These are phyloP conservation scores for Maniola hyperantus DNA, from an alignment of 2,888 invertebrate genomes.

Conservation along the genomic window DNA sequence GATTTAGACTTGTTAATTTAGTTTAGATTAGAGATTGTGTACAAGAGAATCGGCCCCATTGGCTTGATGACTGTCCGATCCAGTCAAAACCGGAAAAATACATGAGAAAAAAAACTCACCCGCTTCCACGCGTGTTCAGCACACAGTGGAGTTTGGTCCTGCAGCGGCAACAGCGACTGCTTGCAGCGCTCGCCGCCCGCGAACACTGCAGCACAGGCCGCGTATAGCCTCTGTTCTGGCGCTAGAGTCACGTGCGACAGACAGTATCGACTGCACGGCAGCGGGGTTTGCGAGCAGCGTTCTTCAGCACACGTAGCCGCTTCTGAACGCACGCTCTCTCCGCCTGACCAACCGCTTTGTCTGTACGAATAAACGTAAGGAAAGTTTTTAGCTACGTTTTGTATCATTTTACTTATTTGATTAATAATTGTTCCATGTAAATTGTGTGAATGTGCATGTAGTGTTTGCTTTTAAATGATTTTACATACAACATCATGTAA, in stretches of 20 bases:
- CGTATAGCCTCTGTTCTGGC: constrained; percentile 89
- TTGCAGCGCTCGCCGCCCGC: constrained; percentile 75
- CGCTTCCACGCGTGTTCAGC: constrained; percentile 92
- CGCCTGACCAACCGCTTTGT: constrained; percentile 38
- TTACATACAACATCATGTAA: no score
- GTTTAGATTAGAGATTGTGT: no score
- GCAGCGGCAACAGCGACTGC: constrained; percentile 72
- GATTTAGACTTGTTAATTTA: no score
- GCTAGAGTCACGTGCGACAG: constrained; percentile 92
- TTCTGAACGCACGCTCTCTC: constrained; percentile 63
- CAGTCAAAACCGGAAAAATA: no score
- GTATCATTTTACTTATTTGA: no score
- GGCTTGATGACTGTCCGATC: no score
- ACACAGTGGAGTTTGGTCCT: constrained; percentile 89
- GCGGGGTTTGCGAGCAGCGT: constrained; percentile 67
- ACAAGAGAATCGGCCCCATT: no score
- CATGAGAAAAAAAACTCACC: constrained; percentile 75
- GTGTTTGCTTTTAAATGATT: no score
- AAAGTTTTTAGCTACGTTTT: no score
- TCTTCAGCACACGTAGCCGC: constrained; percentile 55
- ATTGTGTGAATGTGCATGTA: no score
- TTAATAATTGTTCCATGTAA: no score
- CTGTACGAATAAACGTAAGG: constrained; percentile 11
- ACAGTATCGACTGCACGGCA: constrained; percentile 92
- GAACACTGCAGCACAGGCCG: constrained; percentile 77